Evolutionary conservation across 92 coral and sea anemone genomes (phyloP).

Genomic region (Zoanthus gigantus): DNA sequence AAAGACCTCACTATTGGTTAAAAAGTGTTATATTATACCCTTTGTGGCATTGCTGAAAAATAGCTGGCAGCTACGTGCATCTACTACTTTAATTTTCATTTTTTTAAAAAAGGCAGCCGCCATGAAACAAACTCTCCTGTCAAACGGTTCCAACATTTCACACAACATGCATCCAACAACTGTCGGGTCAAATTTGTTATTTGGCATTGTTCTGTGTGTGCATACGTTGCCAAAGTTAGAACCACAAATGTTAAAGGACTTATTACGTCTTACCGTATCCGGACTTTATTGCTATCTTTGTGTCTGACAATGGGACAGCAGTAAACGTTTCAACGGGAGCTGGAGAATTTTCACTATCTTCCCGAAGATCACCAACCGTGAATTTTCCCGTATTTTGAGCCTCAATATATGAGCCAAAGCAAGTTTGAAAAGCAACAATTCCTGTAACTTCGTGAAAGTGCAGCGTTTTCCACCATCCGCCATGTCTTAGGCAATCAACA

Average conservation of each 20-base stretch:
- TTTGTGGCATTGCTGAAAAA: too few relatives aligned
- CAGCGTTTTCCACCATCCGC: slow-evolving; percentile 94
- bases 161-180: too few relatives aligned
- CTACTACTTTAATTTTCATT: too few relatives aligned
- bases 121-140: too few relatives aligned
- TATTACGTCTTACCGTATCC: slow-evolving; percentile 77
- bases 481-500: slow-evolving; percentile 82
- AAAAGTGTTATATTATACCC: too few relatives aligned
- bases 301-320: slow-evolving; percentile 87
- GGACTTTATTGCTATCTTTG: slow-evolving; percentile 88
- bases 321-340: slow-evolving; percentile 96
- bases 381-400: slow-evolving; percentile 85
- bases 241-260: not conserved
- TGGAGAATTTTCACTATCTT: slow-evolving; percentile 93
- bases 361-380: slow-evolving; percentile 76
- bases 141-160: too few relatives aligned
- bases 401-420: slow-evolving; percentile 75
- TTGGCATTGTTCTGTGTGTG: too few relatives aligned
- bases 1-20: too few relatives aligned
- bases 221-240: too few relatives aligned
- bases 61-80: too few relatives aligned
- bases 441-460: slow-evolving; percentile 72
- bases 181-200: too few relatives aligned
- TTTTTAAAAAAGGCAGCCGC: too few relatives aligned
- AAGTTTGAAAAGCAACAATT: slow-evolving; percentile 85